Evolutionary conservation across 2,888 invertebrate species (phyloP), one percentile per base, ranked within the genome.

Genomic region (Agrochola macilenta): DNA sequence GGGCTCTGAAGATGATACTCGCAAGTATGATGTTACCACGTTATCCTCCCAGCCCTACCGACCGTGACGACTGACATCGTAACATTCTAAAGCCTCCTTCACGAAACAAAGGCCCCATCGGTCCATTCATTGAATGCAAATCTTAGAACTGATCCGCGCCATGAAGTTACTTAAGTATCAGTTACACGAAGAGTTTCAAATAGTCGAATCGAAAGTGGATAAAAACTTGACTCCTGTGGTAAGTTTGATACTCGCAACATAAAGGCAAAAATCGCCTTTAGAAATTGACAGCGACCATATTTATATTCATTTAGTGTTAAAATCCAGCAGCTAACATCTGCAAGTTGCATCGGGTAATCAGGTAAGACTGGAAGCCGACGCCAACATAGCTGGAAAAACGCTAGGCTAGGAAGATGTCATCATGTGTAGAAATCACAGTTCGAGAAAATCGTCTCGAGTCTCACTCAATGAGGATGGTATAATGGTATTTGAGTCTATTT

Each of bases 71-170:
- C 39, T 63, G 46, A 54, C 49, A 49, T 54, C 43, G 58, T 54
- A 57, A 35, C 68, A 72, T 39, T 71, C 77, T 77, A 61, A 39
- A 58, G 46, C 49, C 79, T 79, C 75, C 69, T 85, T 57, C 60
- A 58, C 11, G 30, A 71, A 74, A 81, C 76, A 84, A 84, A 70
- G 66, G 61, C 78, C 58, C 26, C 82, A 81, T 52, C 82, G 26
- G 64, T 58, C 71, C 84, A 81, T 86, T 86, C 81, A 86, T 79
- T 87, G 64, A 81, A 86, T 87, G 85, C 76, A 79, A 86, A 86
- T 86, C 61, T 76, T 60, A 54, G 73, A 61, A 43, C 26, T 61
- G 66, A 79, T 77, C 64, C 39, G 66, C 54, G 70, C 43, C 72
- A 76, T 61, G 52, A 70, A 70, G 23, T 57, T 26, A 57, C 35